Evolutionary conservation across 35 echinoderm and acorn worm species (phyloP), one percentile per base, ranked within the genome.

Genomic region (Heliocidaris tuberculata): DNA sequence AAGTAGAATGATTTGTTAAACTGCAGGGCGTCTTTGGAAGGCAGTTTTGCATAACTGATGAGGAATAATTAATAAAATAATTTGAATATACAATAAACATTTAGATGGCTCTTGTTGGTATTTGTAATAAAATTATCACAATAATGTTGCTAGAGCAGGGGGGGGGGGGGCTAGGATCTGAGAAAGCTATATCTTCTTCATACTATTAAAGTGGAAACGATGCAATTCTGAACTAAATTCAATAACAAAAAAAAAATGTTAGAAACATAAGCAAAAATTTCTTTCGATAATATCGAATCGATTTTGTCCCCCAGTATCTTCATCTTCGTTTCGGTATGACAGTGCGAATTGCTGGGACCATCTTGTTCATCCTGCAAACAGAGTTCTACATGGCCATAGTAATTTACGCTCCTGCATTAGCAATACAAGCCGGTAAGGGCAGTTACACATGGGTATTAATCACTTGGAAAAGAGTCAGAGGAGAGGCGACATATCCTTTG

Each of bases 311-410:
- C 16, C 94, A 97, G 97, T 97, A 97, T 47, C 94, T 97, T 12
- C 50, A 96, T 92, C 90, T 94, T 32, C 93, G 97, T 13, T 97
- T 97, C 52, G 95, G 94, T 52, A 85, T 94, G 90, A 48, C 70
- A 30, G 93, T 97, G 32, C 97, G 95, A 56, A 88, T 95, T 60
- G 90, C 78, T 50, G 97, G 95, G 15, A 65, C 97, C 32, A 48
- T 90, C 13, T 21, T 97, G 78, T 97, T 97, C 47, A 95, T 97
- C n/a, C 32, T 97, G 8, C 97, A 97, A 85, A 97, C 97, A 9
- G 50, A 90, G 21, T 96, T 97, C 70, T 97, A 97, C 85, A 90
- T 97, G 95, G 97, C 97, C 35, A 95, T 97, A 85, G 97, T 97
- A 4, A 49, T 96, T 8, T 97, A 95, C 95, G 95, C 97, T 49